Conservation (phyloP, 2,888 invertebrate genomes). For the Unio pictorum region DNA sequence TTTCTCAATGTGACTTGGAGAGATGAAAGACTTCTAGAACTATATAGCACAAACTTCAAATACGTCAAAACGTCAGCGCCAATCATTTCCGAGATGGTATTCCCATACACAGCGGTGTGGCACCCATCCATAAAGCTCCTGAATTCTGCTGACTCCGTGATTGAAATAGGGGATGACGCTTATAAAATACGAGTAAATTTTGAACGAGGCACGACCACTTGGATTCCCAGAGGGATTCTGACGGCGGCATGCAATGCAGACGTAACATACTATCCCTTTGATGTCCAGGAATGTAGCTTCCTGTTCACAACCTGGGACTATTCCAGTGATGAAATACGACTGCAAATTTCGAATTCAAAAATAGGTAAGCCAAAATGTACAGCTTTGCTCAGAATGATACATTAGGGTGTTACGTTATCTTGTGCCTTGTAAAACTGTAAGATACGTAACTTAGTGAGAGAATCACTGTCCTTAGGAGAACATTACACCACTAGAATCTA, state of each 20-base stretch:
- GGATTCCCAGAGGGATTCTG: constrained; percentile 28
- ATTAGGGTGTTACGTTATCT: too few relatives aligned
- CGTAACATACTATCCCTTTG: constrained; percentile 37
- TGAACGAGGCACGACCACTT: constrained; percentile 4
- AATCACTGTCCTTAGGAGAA: too few relatives aligned
- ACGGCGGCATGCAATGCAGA: constrained; percentile 29
- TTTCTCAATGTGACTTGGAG: too few relatives aligned
- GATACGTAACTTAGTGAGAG: too few relatives aligned
- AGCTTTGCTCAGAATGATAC: too few relatives aligned
- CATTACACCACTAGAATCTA: too few relatives aligned
- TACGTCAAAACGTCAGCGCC: too few relatives aligned
- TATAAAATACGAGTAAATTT: constrained; percentile 23
- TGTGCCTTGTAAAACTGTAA: too few relatives aligned
- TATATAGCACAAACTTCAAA: too few relatives aligned
- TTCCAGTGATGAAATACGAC: constrained; percentile 16
- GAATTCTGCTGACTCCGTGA: constrained; percentile 30
- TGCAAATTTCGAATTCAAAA: constrained; percentile 13
- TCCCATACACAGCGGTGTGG: constrained; percentile 22
- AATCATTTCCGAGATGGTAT: too few relatives aligned
- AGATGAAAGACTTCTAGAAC: too few relatives aligned
- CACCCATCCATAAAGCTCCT: constrained; percentile 25
- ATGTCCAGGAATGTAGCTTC: constrained; percentile 24
- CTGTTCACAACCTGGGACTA: constrained; percentile 33
- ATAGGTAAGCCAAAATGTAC: too few relatives aligned
- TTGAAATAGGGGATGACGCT: constrained; percentile 29